Evolutionary conservation across 2,113 vertebrate genomes (phyloP).

Genomic region (Seriola aureovittata): DNA sequence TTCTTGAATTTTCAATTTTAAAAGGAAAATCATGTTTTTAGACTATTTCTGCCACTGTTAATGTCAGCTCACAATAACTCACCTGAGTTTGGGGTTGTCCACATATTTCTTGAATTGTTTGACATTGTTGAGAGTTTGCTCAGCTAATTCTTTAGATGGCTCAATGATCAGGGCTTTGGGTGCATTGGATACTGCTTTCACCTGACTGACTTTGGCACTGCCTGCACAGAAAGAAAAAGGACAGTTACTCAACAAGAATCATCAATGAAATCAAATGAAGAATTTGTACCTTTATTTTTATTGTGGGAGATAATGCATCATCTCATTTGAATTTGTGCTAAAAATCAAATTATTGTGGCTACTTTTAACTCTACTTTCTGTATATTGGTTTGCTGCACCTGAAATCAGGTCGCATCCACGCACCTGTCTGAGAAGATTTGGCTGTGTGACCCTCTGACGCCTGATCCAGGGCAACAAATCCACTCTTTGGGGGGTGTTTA

Average conservation of each 20-base stretch:
- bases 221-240: slow-evolving; percentile 80
- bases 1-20: background rate
- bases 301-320: no score
- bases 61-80: background rate
- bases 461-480: slow-evolving; percentile 89
- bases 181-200: slow-evolving; percentile 88
- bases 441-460: slow-evolving; percentile 87
- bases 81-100: slow-evolving; percentile 95
- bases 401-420: slow-evolving; percentile 27
- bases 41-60: rapidly evolving
- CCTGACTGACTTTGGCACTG: slow-evolving; percentile 90
- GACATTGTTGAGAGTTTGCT: slow-evolving; percentile 95
- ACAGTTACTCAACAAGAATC: background rate
- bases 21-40: background rate
- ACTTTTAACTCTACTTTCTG: background rate
- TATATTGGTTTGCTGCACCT: background rate
- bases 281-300: background rate
- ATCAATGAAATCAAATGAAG: background rate
- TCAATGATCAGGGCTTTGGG: slow-evolving; percentile 97
- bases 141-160: slow-evolving; percentile 95
- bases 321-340: background rate
- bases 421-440: slow-evolving; percentile 93
- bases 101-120: slow-evolving; percentile 95
- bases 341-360: background rate
- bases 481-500: slow-evolving; percentile 92